Base-by-base conservation (phyloP, 2,797 vertebrate genomes). In the Zonotrichia albicollis region DNA sequence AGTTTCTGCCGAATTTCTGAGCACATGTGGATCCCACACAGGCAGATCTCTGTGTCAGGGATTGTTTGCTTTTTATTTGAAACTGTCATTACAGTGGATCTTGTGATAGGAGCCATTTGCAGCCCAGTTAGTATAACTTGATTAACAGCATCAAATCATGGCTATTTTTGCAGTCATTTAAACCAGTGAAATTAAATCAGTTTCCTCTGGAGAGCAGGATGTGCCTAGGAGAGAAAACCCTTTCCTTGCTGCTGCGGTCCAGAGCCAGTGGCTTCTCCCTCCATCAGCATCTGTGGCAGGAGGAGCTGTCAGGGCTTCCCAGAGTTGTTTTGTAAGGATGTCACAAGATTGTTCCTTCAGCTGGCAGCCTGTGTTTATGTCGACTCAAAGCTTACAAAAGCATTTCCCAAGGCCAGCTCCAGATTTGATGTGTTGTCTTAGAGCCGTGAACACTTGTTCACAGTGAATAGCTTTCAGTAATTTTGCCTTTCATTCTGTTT, bases 1-100 rank as follows among this genome's bases (percentile, higher is more conserved):
- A 15, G 14, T 34, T 57, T 50, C 43, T 66, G 62, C 30, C 1
- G 18, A 3, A 51, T 60, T 83, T 64, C 48, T 81, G 77, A 65
- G 68, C 70, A 84, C 45, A 50, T 86, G 76, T 74, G 50, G 45
- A 50, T 88, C 57, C 65, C 70, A 75, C 45, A 40, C 7, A 51
- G 34, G 11, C 51, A 46, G 23, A 76, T 79, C 16, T 82, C 17
- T 42, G 16, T 46, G 36, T 57, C 1, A 4, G 58, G 16, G 2
- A 34, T 34, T 1, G 0, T 40, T 85, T 0, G 0, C 43, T 40
- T 62, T 70, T 80, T 2, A 0, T 45, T 60, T 62, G 38, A 58
- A 58, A 40, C 38, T 71, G 18, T 32, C 84, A 32, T 42, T 68
- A 29, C 29, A 16, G 38, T 30, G 40, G 34, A 34, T 18, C 72